Evolutionary conservation across 2,888 invertebrate genomes (phyloP), one percentile per base, ranked within the genome.

Genomic region (Sialis fuliginosa): DNA sequence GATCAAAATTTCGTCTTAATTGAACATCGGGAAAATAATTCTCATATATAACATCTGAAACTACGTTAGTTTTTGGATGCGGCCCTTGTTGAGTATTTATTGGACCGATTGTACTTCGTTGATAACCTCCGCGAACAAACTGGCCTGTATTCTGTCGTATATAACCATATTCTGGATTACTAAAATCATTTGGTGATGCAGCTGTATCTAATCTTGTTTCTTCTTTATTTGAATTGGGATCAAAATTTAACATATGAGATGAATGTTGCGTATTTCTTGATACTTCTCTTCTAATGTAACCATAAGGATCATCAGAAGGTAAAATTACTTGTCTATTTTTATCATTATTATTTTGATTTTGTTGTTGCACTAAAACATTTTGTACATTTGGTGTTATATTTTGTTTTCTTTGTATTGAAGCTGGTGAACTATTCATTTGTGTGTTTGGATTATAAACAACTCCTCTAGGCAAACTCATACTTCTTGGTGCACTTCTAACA

Each of bases 401-500:
- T 22, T 22, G 22, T 22, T 22, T 22, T 22, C 22, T 22, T 22
- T 22, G 22, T 22, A 22, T 22, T 22, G 22, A 22, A 22, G 22
- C 22, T 22, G 22, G 22, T 22, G 22, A 22, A 22, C 22, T 22
- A 22, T 47, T 45, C 4, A 46, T 46, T 45, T 33, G 30, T 33
- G 32, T 41, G 10, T 37, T 42, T 13, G 43, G 13, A 41, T 35
- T 46, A 33, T 42, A 22, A 22, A 22, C 22, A 22, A 22, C 22
- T 22, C 22, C 22, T 22, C 33, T 22, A 0, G 66, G 65, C 32
- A 68, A 53, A 53, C 68, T 69, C 8, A 65, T 56, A 54, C 68
- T 69, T 41, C 69, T 59, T 45, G 60, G 57, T 30, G 60, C 56
- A 44, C 59, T 59, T 47, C 66, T 58, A 12, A 58, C 55, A 22